phyloP scores from a whole-genome alignment of 2,888 invertebrate species.

The Catocala fraxini region DNA sequence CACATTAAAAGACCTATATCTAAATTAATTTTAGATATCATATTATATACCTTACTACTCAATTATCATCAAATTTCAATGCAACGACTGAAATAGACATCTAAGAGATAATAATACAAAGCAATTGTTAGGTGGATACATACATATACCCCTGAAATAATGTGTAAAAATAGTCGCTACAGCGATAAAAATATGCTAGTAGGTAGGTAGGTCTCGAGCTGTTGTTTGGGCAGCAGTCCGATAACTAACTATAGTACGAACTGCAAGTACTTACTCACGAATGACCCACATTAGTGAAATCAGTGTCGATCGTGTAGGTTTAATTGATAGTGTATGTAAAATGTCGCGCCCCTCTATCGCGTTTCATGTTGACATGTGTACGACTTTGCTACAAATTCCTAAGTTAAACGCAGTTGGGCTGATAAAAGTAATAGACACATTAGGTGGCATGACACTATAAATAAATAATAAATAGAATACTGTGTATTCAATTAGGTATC shows the following conservation, averaged over 20 bases:
- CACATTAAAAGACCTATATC: too few relatives aligned
- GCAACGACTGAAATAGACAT: conserved; percentile 47
- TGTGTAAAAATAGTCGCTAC: conserved; percentile 75
- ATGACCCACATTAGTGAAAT: conserved; percentile 35
- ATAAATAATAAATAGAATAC: too few relatives aligned
- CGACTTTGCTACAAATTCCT: too few relatives aligned
- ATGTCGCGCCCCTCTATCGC: neutral
- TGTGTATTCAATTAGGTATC: too few relatives aligned
- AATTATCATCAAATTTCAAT: conserved; percentile 25
- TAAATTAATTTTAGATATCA: too few relatives aligned
- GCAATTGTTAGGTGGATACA: conserved; percentile 61
- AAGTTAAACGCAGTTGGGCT: too few relatives aligned
- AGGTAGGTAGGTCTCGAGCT: conserved; percentile 50
- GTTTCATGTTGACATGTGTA: neutral
- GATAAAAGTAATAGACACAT: too few relatives aligned
- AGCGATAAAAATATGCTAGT: conserved; percentile 68
- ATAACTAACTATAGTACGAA: conserved; percentile 41
- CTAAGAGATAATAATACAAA: conserved; percentile 61
- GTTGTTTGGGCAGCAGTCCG: conserved; percentile 45
- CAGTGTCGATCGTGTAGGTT: conserved; percentile 1
- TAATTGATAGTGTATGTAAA: neutral
- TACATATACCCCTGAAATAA: conserved; percentile 64
- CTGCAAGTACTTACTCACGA: conserved; percentile 18
- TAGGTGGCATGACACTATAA: too few relatives aligned
- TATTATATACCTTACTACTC: conserved; percentile 7